Percentiles rank a stretch among this genome's conserved stretches.
These are phyloP conservation scores for Beris morrisii DNA, from an alignment of 2,888 invertebrate genomes.

Conservation along the genomic window DNA sequence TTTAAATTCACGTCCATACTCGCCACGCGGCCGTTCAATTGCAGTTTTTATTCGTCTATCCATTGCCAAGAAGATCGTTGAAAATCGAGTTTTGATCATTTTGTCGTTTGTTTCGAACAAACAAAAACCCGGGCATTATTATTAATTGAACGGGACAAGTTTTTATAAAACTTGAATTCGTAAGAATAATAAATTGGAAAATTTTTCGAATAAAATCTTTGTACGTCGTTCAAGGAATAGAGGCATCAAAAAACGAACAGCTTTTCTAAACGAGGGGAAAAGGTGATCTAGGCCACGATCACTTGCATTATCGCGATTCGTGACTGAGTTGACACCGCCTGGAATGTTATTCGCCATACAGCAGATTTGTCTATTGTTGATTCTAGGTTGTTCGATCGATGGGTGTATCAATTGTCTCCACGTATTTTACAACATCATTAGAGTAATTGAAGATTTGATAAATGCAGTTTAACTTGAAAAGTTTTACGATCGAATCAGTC, in stretches of 20 bases:
- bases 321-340: constrained; percentile 40
- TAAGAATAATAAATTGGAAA: neutral
- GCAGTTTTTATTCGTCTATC: too few relatives aligned
- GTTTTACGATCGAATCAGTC: too few relatives aligned
- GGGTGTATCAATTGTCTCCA: neutral
- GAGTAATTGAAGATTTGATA: too few relatives aligned
- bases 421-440: too few relatives aligned
- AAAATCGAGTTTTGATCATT: too few relatives aligned
- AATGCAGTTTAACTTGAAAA: too few relatives aligned
- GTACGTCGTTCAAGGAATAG: neutral
- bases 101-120: neutral
- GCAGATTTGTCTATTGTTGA: constrained; percentile 19
- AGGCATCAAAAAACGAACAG: neutral
- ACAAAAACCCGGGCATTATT: neutral
- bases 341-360: constrained; percentile 33
- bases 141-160: neutral
- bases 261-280: constrained; percentile 9
- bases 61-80: too few relatives aligned
- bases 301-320: constrained; percentile 39
- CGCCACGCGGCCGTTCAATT: neutral
- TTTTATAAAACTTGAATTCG: neutral
- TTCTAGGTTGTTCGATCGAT: constrained; percentile 24
- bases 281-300: constrained; percentile 39
- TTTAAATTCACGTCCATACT: constrained; percentile 31
- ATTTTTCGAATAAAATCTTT: neutral